Conservation (phyloP, 2,888 invertebrate genomes). For the Agriotes lineatus region DNA sequence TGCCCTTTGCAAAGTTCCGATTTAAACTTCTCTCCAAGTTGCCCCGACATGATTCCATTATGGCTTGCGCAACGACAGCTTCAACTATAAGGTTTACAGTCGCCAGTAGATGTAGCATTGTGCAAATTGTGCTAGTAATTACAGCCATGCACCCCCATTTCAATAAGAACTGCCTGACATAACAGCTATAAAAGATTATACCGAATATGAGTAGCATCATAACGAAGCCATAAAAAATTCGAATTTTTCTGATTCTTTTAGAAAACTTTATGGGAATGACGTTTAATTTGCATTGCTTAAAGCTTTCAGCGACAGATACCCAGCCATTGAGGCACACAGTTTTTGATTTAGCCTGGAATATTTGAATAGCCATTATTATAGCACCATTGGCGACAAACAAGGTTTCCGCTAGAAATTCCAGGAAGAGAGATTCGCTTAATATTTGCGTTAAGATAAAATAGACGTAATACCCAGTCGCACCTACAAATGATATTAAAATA, state of each 20-base stretch:
- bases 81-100: too few relatives aligned
- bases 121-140: background rate
- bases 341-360: background rate
- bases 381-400: background rate
- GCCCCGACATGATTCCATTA: too few relatives aligned
- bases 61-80: too few relatives aligned
- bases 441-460: background rate
- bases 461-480: background rate
- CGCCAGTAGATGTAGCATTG: too few relatives aligned
- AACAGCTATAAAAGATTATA: background rate
- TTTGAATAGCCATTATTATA: background rate
- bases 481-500: background rate
- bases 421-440: background rate
- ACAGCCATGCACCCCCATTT: background rate
- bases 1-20: too few relatives aligned
- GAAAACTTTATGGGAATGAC: background rate
- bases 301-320: too few relatives aligned
- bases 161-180: background rate
- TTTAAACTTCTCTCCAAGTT: too few relatives aligned
- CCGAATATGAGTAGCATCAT: background rate
- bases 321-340: background rate
- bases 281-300: too few relatives aligned
- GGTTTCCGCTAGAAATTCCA: background rate
- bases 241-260: background rate
- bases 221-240: background rate